phyloP scores from a whole-genome alignment of 1,140 invertebrate species.

The Pachypsylla venusta region DNA sequence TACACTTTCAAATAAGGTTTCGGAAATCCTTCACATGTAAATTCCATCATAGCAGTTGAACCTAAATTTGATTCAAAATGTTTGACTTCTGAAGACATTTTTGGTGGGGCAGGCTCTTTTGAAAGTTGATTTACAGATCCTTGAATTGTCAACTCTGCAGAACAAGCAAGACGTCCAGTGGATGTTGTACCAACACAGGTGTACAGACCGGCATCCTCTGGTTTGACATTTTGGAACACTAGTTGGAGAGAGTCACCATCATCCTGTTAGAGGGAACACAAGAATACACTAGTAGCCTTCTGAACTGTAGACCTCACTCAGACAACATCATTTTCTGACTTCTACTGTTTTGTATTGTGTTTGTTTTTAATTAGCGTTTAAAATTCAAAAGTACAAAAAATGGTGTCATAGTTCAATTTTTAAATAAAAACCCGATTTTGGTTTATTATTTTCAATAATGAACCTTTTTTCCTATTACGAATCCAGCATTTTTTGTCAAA shows the following conservation, averaged over 20 bases:
- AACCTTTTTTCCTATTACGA: no score
- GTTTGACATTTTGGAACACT: slow-evolving; percentile 84
- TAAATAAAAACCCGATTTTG: no score
- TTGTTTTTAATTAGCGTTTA: no score
- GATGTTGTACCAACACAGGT: slow-evolving; percentile 88
- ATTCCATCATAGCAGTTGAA: slow-evolving; percentile 87
- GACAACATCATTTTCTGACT: no score
- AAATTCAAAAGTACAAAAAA: no score
- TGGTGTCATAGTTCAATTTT: no score
- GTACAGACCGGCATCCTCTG: slow-evolving; percentile 84
- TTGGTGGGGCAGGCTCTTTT: slow-evolving; percentile 65
- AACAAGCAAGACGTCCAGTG: slow-evolving; percentile 82
- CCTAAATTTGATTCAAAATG: slow-evolving; percentile 61
- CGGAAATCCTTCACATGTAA: slow-evolving; percentile 73
- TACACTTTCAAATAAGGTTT: slow-evolving; percentile 79
- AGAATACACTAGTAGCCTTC: no score
- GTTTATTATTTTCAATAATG: no score
- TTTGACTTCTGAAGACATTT: slow-evolving; percentile 53
- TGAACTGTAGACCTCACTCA: no score
- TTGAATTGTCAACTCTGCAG: slow-evolving; percentile 83
- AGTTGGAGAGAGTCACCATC: slow-evolving; percentile 82
- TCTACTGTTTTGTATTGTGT: no score
- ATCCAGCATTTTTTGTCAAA: no score
- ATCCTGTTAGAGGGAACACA: slow-evolving; percentile 47
- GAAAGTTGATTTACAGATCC: slow-evolving; percentile 63